phyloP scores from a whole-genome alignment of 2,797 vertebrate species.

The Spea hammondii region DNA sequence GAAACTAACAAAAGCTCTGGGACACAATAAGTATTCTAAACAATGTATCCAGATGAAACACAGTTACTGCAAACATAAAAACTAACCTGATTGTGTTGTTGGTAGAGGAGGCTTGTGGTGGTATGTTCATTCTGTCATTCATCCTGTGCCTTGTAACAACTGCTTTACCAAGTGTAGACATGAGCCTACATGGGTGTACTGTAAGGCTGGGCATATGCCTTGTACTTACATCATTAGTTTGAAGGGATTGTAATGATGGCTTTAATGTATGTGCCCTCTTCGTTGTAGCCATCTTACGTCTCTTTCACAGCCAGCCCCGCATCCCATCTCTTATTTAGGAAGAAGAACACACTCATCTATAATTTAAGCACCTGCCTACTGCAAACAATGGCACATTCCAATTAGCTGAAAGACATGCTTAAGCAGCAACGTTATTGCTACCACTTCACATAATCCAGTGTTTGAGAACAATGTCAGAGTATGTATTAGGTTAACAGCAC shows the following conservation, averaged over 20 bases:
- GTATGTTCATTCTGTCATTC: neutral
- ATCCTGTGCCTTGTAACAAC: neutral
- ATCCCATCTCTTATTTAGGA: neutral
- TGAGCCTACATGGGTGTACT: neutral
- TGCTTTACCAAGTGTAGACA: no score
- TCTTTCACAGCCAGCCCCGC: neutral
- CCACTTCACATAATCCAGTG: no score
- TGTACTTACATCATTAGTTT: neutral
- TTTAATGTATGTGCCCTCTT: neutral
- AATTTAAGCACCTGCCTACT: slow-evolving; percentile 41
- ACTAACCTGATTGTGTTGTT: slow-evolving; percentile 25
- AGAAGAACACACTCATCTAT: slow-evolving; percentile 41
- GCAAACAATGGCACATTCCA: neutral
- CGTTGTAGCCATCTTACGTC: slow-evolving; percentile 4
- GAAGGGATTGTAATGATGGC: neutral
- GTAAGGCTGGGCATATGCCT: neutral
- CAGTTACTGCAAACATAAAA: neutral
- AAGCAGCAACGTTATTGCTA: no score
- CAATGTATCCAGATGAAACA: no score
- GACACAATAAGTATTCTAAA: no score
- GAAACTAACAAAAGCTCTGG: no score
- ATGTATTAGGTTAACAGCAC: no score
- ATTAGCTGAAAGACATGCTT: no score
- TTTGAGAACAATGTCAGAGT: no score
- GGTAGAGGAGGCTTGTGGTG: neutral